These are phyloP conservation scores for Sylvietta virens DNA, from an alignment of 2,113 vertebrate genomes.

Conservation along the genomic window DNA sequence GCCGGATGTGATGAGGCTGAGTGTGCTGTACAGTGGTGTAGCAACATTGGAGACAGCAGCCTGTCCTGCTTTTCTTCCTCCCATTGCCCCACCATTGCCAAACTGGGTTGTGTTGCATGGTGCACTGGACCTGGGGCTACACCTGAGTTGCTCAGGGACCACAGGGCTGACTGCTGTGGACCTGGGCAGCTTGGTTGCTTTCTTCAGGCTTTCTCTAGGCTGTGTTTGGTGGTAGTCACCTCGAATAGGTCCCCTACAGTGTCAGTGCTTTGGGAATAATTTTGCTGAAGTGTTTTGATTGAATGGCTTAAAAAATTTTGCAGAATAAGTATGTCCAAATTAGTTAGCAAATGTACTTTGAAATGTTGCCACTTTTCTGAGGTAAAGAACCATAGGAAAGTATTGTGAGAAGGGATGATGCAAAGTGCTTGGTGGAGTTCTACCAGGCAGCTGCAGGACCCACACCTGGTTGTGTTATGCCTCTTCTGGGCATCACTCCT, in stretches of 20 bases:
- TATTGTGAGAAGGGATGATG: background rate
- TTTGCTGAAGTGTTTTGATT: background rate
- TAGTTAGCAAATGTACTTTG: background rate
- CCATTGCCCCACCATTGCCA: background rate
- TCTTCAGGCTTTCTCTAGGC: background rate
- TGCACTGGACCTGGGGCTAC: background rate
- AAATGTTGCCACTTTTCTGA: background rate
- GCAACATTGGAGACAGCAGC: background rate
- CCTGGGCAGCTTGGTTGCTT: background rate
- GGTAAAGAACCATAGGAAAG: background rate
- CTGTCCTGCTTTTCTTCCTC: background rate
- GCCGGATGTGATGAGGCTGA: fast-evolving
- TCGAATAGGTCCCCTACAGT: background rate
- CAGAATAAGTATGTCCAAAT: background rate
- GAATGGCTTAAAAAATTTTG: background rate
- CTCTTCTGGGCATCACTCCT: background rate
- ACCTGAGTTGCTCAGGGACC: fast-evolving
- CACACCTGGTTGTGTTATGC: background rate
- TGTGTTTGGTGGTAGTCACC: background rate
- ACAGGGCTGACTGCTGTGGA: background rate
- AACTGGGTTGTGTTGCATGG: background rate
- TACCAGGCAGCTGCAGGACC: background rate
- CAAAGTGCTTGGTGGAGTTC: fast-evolving
- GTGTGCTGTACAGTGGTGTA: no score
- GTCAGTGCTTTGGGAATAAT: fast-evolving